Evolutionary conservation across 2,888 invertebrate species (phyloP), one percentile per base, ranked within the genome.

Genomic region (Vanessa cardui): DNA sequence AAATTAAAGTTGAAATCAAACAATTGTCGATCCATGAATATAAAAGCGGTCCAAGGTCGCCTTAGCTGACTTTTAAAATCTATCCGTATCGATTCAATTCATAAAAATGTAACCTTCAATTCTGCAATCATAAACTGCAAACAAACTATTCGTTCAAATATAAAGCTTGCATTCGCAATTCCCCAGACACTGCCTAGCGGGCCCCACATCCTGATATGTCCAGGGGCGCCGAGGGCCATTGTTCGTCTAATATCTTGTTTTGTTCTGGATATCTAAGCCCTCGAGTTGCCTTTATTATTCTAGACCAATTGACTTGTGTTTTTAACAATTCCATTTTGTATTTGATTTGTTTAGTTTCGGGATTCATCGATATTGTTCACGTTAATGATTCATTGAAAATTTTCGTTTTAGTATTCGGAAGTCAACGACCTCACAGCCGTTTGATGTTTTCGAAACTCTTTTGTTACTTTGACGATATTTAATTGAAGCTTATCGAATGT

Each of bases 171-270:
- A 52, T 45, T n/a, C 45, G 16, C 4, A 65, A 58, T 31, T 59
- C 60, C 46, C 45, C 46, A n/a, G 47, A 15, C 18, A 56, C n/a
- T 31, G 31, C 31, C n/a, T 54, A 31, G 54, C 49, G 16, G 12
- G 39, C 56, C 33, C 56, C 33, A 33, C 62, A 12, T n/a, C 50
- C 54, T 16, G 54, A 21, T 33, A 56, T 50, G 66, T 66, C 46
- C 66, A 66, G 65, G 63, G 58, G 67, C 62, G 58, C 64, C 50
- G 63, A 70, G 72, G 56, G 52, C 67, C 64, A 73, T 72, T 72
- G 73, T 72, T 67, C 73, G 52, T 52, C 44, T 72, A 72, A 72
- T 73, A 71, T 68, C 69, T 66, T 70, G 72, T 73, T 73, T 72
- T 73, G 71, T 69, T 50, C 12, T 47, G 18, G 54, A 58, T 70